Conservation (phyloP, 2,113 vertebrate species). For the Synodontis membranacea region DNA sequence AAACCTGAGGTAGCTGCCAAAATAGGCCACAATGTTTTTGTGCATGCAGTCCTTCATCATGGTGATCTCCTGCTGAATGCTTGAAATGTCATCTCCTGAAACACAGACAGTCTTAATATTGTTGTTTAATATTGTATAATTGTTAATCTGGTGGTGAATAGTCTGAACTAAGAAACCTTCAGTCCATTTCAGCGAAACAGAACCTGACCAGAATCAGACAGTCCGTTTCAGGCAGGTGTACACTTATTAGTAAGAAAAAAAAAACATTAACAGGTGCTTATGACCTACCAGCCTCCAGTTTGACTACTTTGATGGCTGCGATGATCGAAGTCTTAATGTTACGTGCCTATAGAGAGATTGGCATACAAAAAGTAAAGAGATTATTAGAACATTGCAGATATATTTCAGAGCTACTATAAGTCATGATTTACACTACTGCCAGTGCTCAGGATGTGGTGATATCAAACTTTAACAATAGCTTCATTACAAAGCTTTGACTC, state of each 20-base stretch:
- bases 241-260: neutral
- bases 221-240: neutral
- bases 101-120: neutral
- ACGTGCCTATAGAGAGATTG: constrained; percentile 64
- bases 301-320: constrained; percentile 76
- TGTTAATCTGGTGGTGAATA: neutral
- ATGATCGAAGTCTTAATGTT: constrained; percentile 70
- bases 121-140: no score
- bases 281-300: constrained; percentile 75
- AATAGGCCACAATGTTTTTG: constrained; percentile 78
- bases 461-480: neutral
- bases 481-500: neutral
- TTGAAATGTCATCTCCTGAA: constrained; percentile 76
- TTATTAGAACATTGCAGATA: no score
- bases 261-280: neutral
- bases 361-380: neutral
- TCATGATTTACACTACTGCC: neutral
- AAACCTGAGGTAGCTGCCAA: constrained; percentile 79
- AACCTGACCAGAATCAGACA: neutral
- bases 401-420: no score
- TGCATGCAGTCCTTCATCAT: constrained; percentile 77
- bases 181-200: neutral
- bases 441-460: neutral
- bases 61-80: constrained; percentile 78
- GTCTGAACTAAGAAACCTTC: neutral